Evolutionary conservation across 2,888 invertebrate species (phyloP).

Genomic region (Notodonta ziczac): DNA sequence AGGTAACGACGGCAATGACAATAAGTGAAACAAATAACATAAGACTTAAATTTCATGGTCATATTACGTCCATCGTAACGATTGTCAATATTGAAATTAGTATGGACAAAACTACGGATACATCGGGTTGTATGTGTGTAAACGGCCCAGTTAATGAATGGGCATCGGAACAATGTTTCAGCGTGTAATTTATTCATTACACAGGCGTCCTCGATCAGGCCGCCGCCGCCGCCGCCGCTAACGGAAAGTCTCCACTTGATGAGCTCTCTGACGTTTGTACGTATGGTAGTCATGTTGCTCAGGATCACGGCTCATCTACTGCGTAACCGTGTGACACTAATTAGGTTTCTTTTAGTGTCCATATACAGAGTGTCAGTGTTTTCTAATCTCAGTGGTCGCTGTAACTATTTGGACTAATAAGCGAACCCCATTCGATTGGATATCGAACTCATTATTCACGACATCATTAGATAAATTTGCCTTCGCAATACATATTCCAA

Average conservation of each 20-base stretch:
- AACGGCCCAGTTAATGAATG: constrained; percentile 74
- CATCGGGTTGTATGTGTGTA: constrained; percentile 50
- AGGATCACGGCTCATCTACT: constrained; percentile 29
- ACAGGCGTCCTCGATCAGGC: constrained; percentile 80
- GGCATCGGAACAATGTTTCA: constrained; percentile 81
- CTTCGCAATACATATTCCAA: too few relatives aligned
- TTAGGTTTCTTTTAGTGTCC: constrained; percentile 5
- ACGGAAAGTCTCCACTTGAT: constrained; percentile 78
- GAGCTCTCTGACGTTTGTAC: constrained; percentile 56
- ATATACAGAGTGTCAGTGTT: constrained; percentile 7
- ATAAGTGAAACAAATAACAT: constrained; percentile 56
- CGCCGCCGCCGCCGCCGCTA: constrained; percentile 44
- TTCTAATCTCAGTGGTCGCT: background rate
- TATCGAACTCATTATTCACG: too few relatives aligned
- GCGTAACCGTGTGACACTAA: background rate
- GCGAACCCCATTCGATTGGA: too few relatives aligned
- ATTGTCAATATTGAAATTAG: constrained; percentile 77
- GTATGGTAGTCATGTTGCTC: constrained; percentile 34
- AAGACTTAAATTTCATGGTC: constrained; percentile 60
- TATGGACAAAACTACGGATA: constrained; percentile 56
- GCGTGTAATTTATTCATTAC: constrained; percentile 85
- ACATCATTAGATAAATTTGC: too few relatives aligned
- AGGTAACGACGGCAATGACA: constrained; percentile 15
- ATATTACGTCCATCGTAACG: constrained; percentile 51
- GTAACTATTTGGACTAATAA: background rate